Conservation (phyloP, 2,113 vertebrate species). For the Centropus unirufus region DNA sequence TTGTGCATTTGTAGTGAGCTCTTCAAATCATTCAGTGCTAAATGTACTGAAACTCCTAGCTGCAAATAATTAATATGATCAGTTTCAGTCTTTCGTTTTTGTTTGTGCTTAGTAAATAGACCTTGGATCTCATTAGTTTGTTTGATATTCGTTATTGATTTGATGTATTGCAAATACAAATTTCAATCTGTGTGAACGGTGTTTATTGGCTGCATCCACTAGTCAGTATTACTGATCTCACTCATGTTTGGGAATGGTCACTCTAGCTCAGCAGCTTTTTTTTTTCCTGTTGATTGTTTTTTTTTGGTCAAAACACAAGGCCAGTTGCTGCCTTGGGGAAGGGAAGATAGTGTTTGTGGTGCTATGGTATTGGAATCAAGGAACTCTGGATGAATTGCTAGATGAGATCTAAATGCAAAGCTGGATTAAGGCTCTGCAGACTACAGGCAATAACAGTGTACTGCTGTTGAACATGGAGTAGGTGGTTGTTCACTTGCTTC, state of each 20-base stretch:
- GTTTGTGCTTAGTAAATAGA: conserved; percentile 19
- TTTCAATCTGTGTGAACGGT: not conserved
- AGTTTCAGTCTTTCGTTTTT: not conserved
- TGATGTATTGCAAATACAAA: not conserved
- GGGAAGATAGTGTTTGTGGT: not conserved
- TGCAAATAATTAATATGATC: conserved; percentile 3
- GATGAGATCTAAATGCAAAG: not conserved
- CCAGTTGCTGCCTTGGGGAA: not conserved
- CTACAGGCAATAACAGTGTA: not conserved
- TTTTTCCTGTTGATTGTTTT: not conserved
- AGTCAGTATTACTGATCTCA: not conserved
- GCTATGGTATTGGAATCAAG: not conserved
- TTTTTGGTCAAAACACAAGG: not conserved
- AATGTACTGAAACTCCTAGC: not conserved
- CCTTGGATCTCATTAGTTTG: not conserved
- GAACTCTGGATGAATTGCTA: not conserved
- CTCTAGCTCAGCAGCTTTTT: not conserved
- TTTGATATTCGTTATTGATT: conserved; percentile 20
- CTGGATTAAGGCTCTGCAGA: not conserved
- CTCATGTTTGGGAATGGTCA: not conserved
- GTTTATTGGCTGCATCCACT: not conserved
- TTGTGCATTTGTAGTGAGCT: not conserved
- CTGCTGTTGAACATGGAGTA: rapidly evolving
- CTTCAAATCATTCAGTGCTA: not conserved
- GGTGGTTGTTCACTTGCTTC: not conserved